phyloP scores from a whole-genome alignment of 2,113 vertebrate species.

The Chamaea fasciata region DNA sequence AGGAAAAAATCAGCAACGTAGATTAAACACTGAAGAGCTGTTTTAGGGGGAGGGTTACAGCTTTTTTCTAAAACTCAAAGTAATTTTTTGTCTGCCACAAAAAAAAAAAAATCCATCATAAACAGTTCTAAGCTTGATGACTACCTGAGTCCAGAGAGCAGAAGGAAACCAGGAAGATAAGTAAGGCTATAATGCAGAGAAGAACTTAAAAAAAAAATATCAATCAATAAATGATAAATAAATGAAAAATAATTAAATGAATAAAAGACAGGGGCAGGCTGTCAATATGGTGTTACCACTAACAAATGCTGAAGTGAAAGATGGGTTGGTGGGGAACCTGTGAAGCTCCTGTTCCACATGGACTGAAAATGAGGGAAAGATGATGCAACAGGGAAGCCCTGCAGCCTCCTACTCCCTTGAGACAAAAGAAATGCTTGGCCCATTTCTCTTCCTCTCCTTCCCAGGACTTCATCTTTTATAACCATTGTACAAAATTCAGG shows the following conservation, averaged over 20 bases:
- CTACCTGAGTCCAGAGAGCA: not conserved
- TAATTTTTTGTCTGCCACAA: not conserved
- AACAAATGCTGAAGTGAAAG: not conserved
- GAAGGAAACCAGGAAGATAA: not conserved
- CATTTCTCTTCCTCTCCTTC: not conserved
- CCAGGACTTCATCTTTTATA: not conserved
- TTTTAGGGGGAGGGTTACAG: not conserved
- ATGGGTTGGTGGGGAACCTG: not conserved
- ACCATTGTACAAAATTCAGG: not conserved
- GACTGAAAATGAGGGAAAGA: not conserved
- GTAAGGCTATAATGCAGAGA: not conserved
- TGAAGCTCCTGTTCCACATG: not conserved
- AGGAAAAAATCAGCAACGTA: not conserved
- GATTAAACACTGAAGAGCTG: not conserved
- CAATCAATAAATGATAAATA: not conserved
- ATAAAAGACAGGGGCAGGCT: not conserved
- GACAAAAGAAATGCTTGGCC: not conserved
- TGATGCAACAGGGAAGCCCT: not conserved
- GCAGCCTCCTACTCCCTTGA: not conserved
- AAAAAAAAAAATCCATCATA: not conserved
- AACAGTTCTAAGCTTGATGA: not conserved
- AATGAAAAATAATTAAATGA: not conserved
- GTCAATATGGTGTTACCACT: not conserved
- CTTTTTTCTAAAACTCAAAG: not conserved
- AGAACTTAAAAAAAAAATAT: not conserved